Conservation (phyloP, 2,888 invertebrate species). For the Lasioglossum lativentre region DNA sequence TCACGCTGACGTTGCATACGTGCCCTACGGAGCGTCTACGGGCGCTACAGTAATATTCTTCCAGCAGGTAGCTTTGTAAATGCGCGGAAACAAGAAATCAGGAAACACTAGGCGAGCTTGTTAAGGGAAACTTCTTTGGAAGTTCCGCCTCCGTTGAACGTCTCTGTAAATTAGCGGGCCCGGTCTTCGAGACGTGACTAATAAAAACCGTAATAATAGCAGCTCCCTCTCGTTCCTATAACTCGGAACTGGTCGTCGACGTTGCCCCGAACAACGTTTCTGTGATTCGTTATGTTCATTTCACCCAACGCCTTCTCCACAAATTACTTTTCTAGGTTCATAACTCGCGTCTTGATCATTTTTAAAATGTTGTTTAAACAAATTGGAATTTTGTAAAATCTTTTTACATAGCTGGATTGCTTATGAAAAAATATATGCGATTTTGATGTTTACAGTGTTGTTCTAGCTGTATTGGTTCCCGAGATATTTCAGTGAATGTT, state of each 20-base stretch:
- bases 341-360: not conserved
- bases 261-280: constrained; percentile 6
- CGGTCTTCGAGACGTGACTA: constrained; percentile 50
- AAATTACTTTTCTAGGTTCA: not conserved
- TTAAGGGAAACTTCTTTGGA: constrained; percentile 62
- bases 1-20: constrained; percentile 4
- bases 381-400: not conserved
- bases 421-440: not conserved
- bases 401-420: not conserved
- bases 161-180: constrained; percentile 59
- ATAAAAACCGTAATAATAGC: constrained; percentile 63
- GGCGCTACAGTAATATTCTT: constrained; percentile 30
- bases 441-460: not conserved
- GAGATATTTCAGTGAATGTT: not conserved
- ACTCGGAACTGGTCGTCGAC: constrained; percentile 20
- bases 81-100: constrained; percentile 51
- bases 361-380: not conserved
- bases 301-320: not conserved
- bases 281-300: constrained; percentile 19
- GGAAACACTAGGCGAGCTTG: constrained; percentile 60
- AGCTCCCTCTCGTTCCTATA: constrained; percentile 35
- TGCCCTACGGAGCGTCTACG: not conserved
- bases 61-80: constrained; percentile 43
- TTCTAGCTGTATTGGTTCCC: not conserved
- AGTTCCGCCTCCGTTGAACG: constrained; percentile 50